Evolutionary conservation across 1,140 invertebrate species (phyloP).

Genomic region (Monochamus saltuarius): DNA sequence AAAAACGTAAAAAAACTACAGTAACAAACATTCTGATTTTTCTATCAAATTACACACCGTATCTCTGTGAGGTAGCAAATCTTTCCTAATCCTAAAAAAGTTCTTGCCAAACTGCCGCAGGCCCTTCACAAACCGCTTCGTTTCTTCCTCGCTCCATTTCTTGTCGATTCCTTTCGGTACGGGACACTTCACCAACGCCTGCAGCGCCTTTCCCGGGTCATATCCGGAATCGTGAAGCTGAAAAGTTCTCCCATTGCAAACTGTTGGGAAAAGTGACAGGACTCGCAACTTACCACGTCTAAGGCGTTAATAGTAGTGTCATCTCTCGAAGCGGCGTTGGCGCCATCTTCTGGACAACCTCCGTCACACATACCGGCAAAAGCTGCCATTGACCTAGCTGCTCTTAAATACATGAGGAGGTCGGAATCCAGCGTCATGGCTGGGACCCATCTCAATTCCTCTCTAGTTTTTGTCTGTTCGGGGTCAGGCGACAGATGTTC

Average conservation of each 20-base stretch:
- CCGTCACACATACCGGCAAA: constrained; percentile 97
- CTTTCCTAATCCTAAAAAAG: constrained; percentile 96
- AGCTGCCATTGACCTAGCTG: constrained; percentile 92
- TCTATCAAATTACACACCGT: constrained; percentile 64
- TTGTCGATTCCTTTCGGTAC: constrained; percentile 96
- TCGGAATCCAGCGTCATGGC: constrained; percentile 89
- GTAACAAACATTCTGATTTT: not conserved
- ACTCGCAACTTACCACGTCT: constrained; percentile 69
- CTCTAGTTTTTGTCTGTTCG: constrained; percentile 72
- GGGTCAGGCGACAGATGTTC: constrained; percentile 70
- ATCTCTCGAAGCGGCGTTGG: constrained; percentile 92
- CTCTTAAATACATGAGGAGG: constrained; percentile 95
- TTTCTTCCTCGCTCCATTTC: constrained; percentile 97
- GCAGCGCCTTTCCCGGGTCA: constrained; percentile 91
- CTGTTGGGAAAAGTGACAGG: not conserved
- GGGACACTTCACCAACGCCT: constrained; percentile 95
- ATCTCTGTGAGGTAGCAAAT: constrained; percentile 93
- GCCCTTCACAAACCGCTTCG: constrained; percentile 97
- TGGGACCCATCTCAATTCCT: constrained; percentile 92
- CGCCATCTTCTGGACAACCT: constrained; percentile 94
- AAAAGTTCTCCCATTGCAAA: constrained; percentile 19
- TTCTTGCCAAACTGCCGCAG: constrained; percentile 98
- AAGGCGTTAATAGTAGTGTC: constrained; percentile 97
- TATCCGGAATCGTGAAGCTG: constrained; percentile 91
- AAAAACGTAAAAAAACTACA: constrained; percentile 35